Evolutionary conservation across 2,797 vertebrate genomes (phyloP).

Genomic region (Sciurus vulgaris): DNA sequence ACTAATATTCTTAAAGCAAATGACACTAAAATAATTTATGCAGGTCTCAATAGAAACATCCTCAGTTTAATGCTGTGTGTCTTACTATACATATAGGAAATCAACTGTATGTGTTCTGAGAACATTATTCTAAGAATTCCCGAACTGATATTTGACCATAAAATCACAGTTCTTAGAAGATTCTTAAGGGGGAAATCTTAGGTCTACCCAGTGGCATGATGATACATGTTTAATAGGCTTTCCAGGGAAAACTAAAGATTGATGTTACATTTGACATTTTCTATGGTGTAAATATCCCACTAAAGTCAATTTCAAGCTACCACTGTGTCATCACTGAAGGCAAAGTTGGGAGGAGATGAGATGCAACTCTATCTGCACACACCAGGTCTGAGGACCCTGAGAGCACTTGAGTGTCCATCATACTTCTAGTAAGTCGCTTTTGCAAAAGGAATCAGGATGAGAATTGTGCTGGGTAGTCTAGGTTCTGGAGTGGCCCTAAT

Average conservation of each 20-base stretch:
- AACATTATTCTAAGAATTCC: conserved; percentile 17
- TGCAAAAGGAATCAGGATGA: background rate
- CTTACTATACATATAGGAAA: conserved; percentile 7
- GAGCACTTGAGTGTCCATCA: background rate
- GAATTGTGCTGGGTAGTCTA: background rate
- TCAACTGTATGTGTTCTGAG: background rate
- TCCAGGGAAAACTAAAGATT: background rate
- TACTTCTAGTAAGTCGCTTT: background rate
- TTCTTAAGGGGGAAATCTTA: background rate
- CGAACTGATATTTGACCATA: background rate
- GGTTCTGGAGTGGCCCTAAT: background rate
- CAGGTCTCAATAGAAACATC: background rate
- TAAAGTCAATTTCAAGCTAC: background rate
- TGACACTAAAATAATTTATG: background rate
- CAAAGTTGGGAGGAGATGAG: background rate
- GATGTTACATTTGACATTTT: background rate
- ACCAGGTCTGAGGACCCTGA: background rate
- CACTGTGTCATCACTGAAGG: background rate
- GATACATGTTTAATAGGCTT: conserved; percentile 3
- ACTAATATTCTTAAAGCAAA: conserved; percentile 32
- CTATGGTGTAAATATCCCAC: background rate
- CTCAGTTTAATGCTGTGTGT: background rate
- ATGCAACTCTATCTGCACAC: fast-evolving
- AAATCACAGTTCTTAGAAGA: background rate
- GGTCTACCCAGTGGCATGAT: background rate